Base-by-base conservation (phyloP, 2,113 vertebrate genomes). In the Ceyx cyanopectus region DNA sequence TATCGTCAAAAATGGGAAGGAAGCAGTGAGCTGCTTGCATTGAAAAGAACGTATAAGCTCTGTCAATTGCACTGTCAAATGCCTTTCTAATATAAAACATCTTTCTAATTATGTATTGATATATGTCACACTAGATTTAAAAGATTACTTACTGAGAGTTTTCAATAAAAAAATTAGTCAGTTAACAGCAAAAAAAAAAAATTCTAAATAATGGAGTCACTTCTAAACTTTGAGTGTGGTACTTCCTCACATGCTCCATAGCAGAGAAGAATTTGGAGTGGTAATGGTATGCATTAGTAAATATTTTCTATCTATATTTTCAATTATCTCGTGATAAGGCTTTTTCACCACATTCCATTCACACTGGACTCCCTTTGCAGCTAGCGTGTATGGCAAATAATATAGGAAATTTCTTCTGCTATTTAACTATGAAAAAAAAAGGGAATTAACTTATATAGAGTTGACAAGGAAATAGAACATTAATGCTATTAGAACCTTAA, bases 381-480 rank as follows among this genome's bases (percentile, higher is more conserved):
- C 37, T 77, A 50, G 17, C 60, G 50, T 62, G 8, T 27, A 58
- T 30, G 37, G 65, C 56, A 24, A 10, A 24, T 92, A 95, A 93
- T 56, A 46, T 23, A 85, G 63, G 54, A 82, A 73, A 81, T 82
- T 93, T 81, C 67, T 81, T 94, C 94, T 7, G 5, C 88, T 95
- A 34, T 81, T 94, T 94, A 88, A 75, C 40, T 90, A 88, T 96
- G 93, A 97, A 96, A 95, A 91, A 96, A 94, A 94, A 91, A 95
- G 66, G 48, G 80, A 91, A 96, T 97, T 97, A 97, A 95, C 93
- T 94, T 92, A 84, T 87, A 97, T 94, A 62, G 22, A 93, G 70
- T 94, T 96, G 92, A 87, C 77, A 96, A 96, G 89, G 86, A 97
- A 96, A 90, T 79, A 80, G 91, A 94, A 92, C 32, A 12, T 86